Percentiles rank a stretch among this genome's conserved stretches.
Evolutionary conservation across 2,113 vertebrate genomes (phyloP).

Genomic region (Tiliqua scincoides): DNA sequence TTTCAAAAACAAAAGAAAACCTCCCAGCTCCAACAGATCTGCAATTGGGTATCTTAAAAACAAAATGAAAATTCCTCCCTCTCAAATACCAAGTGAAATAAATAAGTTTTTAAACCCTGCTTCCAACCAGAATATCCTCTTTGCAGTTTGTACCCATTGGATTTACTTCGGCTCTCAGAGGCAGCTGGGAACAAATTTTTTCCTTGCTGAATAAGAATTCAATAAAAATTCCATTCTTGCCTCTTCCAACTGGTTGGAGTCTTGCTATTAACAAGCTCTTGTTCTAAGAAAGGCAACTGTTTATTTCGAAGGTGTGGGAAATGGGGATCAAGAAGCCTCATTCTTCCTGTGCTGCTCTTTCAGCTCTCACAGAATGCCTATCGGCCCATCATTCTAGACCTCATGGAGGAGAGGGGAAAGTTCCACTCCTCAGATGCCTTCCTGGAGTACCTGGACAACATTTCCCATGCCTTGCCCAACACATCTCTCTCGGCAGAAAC

Average conservation of each 20-base stretch:
- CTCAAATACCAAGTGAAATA: too few species aligned
- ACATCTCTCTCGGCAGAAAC: conserved; percentile 73
- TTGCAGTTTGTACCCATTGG: too few species aligned
- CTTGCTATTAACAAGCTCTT: neutral
- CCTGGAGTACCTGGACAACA: conserved; percentile 74
- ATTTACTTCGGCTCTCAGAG: too few species aligned
- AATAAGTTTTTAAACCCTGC: too few species aligned
- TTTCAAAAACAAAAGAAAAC: too few species aligned
- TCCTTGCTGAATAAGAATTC: too few species aligned
- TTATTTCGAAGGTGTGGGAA: accelerated
- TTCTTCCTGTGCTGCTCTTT: neutral
- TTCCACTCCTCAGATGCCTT: conserved; percentile 36
- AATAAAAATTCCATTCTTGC: too few species aligned
- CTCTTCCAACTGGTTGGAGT: neutral
- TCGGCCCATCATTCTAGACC: conserved; percentile 65
- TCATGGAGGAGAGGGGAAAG: conserved; percentile 45
- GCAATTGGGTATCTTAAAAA: neutral
- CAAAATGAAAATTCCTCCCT: neutral
- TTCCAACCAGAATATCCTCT: too few species aligned
- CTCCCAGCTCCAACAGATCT: neutral
- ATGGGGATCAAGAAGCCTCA: neutral
- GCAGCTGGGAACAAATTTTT: too few species aligned
- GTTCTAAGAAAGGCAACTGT: neutral
- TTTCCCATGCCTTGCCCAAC: conserved; percentile 77
- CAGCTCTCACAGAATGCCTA: conserved; percentile 77